Percentiles rank a stretch among this genome's conserved stretches.
phyloP scores from a whole-genome alignment of 2,888 invertebrate species.

The Odontocerum albicorne region DNA sequence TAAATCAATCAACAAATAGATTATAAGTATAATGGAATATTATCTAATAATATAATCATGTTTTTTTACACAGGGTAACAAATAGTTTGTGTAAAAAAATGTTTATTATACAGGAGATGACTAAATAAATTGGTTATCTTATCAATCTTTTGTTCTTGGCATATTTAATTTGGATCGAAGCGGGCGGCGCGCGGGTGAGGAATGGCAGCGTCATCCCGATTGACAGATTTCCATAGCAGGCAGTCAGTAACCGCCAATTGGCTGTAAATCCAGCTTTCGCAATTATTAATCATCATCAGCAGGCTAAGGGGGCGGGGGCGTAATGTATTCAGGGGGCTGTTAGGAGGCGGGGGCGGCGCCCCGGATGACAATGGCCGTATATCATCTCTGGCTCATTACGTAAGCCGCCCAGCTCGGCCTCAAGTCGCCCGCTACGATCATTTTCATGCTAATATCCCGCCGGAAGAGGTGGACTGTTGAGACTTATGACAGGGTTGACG shows the following conservation, averaged over 20 bases:
- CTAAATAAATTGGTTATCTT: too few relatives aligned
- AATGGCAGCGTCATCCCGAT: too few relatives aligned
- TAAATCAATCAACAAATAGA: too few relatives aligned
- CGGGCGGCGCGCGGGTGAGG: too few relatives aligned
- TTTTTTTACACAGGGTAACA: too few relatives aligned
- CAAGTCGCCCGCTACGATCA: constrained; percentile 34
- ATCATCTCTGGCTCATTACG: constrained; percentile 37
- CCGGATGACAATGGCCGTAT: constrained; percentile 26
- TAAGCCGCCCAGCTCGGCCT: constrained; percentile 35
- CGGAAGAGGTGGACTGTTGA: constrained; percentile 17
- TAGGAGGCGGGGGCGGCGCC: constrained; percentile 8
- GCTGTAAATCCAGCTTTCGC: neutral
- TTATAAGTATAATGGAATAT: too few relatives aligned
- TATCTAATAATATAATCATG: too few relatives aligned
- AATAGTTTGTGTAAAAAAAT: too few relatives aligned
- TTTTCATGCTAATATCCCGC: constrained; percentile 37
- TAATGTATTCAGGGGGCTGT: constrained; percentile 20
- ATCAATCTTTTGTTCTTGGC: too few relatives aligned
- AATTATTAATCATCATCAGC: constrained; percentile 27
- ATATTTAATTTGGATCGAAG: too few relatives aligned
- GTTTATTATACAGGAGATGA: too few relatives aligned
- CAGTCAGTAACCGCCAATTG: neutral
- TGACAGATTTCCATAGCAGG: neutral
- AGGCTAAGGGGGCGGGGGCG: constrained; percentile 31
- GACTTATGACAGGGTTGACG: constrained; percentile 5